Conservation (phyloP, 1,140 invertebrate genomes). For the Cardiocondyla obscurior region DNA sequence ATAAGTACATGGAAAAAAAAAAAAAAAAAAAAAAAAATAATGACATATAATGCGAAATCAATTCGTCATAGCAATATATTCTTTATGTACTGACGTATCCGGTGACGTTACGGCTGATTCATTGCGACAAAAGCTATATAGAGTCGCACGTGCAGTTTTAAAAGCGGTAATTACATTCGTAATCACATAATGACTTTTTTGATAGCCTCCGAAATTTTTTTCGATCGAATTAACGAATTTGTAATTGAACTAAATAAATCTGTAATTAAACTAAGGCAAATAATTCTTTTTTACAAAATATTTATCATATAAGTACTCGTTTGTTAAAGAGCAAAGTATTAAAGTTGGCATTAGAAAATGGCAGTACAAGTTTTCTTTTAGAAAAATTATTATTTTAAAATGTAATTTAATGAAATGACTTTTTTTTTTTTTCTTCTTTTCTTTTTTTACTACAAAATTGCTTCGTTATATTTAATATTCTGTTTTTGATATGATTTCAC, state of each 20-base stretch:
- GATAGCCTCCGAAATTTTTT: background rate
- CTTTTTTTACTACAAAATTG: background rate
- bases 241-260: background rate
- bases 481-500: background rate
- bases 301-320: background rate
- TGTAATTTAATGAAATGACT: background rate
- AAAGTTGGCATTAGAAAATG: no score
- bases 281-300: background rate
- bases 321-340: background rate
- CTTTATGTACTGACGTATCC: background rate
- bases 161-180: background rate
- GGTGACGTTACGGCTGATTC: conserved; percentile 20
- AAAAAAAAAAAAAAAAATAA: background rate
- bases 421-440: background rate
- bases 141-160: background rate
- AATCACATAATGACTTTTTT: background rate
- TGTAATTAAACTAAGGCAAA: background rate
- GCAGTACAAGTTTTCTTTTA: no score
- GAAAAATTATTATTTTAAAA: no score
- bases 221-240: background rate
- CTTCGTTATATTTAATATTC: background rate
- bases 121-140: background rate
- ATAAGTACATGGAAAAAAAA: background rate
- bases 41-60: background rate
- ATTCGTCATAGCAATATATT: background rate